Percentiles rank a stretch among this genome's conserved stretches.
phyloP scores from a whole-genome alignment of 2,888 invertebrate species.

The Pecten maximus region DNA sequence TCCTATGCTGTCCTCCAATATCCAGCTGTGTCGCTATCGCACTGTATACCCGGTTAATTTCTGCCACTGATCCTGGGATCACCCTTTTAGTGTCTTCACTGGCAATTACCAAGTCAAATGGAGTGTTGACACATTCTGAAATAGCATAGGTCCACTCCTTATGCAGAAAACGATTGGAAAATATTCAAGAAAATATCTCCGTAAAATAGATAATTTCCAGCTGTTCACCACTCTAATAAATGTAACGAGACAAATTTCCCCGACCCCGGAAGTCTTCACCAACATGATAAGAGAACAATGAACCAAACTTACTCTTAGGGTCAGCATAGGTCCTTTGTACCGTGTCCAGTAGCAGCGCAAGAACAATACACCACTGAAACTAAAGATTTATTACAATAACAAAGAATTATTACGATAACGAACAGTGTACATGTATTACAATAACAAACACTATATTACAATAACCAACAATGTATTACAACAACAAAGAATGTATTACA shows the following conservation, averaged over 20 bases:
- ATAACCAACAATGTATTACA: not conserved
- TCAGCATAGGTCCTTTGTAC: not conserved
- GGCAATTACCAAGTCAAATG: not conserved
- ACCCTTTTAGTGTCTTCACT: not conserved
- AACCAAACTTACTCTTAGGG: not conserved
- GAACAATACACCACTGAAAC: not conserved
- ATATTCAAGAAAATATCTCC: too few relatives aligned
- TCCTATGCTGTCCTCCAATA: not conserved
- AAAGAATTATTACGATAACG: not conserved
- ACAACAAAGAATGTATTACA: not conserved
- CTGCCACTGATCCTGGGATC: not conserved
- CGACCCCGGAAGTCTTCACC: too few relatives aligned
- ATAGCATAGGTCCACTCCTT: too few relatives aligned
- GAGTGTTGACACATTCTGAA: not conserved
- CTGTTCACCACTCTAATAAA: too few relatives aligned
- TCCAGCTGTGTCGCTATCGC: not conserved
- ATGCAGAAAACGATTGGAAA: too few relatives aligned
- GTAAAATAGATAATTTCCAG: too few relatives aligned
- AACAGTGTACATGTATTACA: not conserved
- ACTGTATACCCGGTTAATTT: not conserved
- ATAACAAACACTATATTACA: not conserved
- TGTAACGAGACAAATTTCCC: too few relatives aligned
- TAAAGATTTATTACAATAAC: not conserved
- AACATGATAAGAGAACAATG: too few relatives aligned
- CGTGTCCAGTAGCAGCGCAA: not conserved